Base-by-base conservation (phyloP, 1,140 invertebrate species). In the Elysia chlorotica region DNA sequence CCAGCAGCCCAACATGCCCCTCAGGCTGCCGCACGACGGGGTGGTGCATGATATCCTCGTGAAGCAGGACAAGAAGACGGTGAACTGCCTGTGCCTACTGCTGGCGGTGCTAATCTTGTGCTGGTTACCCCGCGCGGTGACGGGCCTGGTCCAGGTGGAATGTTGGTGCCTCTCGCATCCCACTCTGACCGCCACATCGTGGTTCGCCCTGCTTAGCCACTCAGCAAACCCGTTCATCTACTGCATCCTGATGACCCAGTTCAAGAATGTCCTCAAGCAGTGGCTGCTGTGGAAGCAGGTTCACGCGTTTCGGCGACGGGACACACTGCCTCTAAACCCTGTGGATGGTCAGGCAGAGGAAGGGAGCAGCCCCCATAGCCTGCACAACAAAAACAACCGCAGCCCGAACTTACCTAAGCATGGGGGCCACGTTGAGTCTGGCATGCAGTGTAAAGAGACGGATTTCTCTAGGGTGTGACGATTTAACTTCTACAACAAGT, bases 31-130 rank as follows among this genome's bases (percentile, higher is more conserved):
- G 17, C 61, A 56, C 17, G 69, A 71, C 31, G 69, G 63, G 31
- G 41, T 71, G 57, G 69, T 71, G 2, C 69, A 71, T 21, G 69
- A 71, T 31, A 62, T 71, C 38, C 59, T 71, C 5, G 57, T 63
- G 6, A 71, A 71, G 25, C 57, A 71, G 31, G 69, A 71, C 59
- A 61, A 63, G n/a, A 71, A 2, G 1, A 63, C 59, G 37, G 69
- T n/a, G 1, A 25, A 14, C 0, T 71, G 69, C 35, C 57, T 71
- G 2, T 71, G 57, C 17, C 30, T 71, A 21, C 38, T 71, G 69
- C 36, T 71, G 10, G 36, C 1, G 2, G 38, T 37, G 10, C 6
- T 71, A 2, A 28, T 71, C 59, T 30, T 25, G 2, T 71, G 69
- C 59, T 71, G 69, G 69, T 14, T 71, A 19, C 69, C 69, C 2